Base-by-base conservation (phyloP, 2,888 invertebrate genomes). In the Eubasilissa splendida region DNA sequence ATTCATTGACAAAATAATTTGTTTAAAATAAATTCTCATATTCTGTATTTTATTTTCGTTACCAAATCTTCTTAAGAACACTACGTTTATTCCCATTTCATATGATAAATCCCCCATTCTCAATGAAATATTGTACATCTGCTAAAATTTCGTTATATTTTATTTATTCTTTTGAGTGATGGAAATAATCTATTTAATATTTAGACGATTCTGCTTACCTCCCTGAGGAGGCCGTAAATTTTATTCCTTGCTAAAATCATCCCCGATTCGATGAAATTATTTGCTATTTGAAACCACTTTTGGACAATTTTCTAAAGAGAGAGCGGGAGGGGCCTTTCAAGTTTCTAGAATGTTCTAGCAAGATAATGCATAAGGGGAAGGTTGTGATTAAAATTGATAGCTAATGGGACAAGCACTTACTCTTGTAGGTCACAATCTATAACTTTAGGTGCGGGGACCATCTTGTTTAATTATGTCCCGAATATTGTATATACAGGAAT, bases 301-400 rank as follows among this genome's bases (percentile, higher is more conserved):
- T 70, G 10, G 31, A 11, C 70, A 70, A 70, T 70, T 70, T 54
- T 33, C 54, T 53, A 14, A 12, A 31, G 14, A 22, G 14, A 54
- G 70, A 11, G 70, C 53, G 22, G 12, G 42, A n/a, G 58, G 53
- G 31, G 14, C 70, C 70, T 54, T 70, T 54, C 70, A 54, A 70
- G 70, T 54, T 54, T 70, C 53, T 31, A 54, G 70, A 70, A 70
- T 70, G 53, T 70, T 31, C 54, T 10, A 5, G 70, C n/a, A 70
- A 70, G 70, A 70, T 70, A 70, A 70, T 70, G 53, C 70, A 70
- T 70, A 53, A 70, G 54, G 54, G 70, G 70, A 70, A 54, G 70
- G 70, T 22, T 68, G 70, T 70, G 70, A 70, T 70, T 70, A 70
- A 70, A 70, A 70, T 70, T 70, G 70, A 70, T 70, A 70, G 70